Evolutionary conservation across 2,113 vertebrate genomes (phyloP).

Genomic region (Tychaedon coryphoeus): DNA sequence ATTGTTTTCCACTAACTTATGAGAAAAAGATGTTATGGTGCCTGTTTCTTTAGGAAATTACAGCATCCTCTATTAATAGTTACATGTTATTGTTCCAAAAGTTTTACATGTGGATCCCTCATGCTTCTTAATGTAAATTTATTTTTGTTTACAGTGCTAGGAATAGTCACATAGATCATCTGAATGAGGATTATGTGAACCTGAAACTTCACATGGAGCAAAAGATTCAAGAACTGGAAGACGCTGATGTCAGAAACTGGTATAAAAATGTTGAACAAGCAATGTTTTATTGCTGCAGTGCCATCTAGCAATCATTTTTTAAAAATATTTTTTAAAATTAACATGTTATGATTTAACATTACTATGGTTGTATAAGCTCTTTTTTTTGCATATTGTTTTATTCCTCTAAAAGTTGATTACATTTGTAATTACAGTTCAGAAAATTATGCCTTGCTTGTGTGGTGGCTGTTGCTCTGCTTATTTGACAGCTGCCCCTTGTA

Average conservation of each 20-base stretch:
- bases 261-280: neutral
- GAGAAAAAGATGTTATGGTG: neutral
- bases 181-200: conserved; percentile 65
- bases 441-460: neutral
- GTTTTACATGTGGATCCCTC: neutral
- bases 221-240: conserved; percentile 68
- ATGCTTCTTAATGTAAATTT: neutral
- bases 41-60: neutral
- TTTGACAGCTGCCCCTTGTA: neutral
- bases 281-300: neutral
- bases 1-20: neutral
- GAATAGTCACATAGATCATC: conserved; percentile 57
- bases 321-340: neutral
- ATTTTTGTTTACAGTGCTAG: conserved; percentile 54
- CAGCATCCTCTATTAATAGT: neutral
- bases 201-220: conserved; percentile 70
- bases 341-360: neutral
- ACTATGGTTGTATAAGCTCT: neutral
- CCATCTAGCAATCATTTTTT: neutral
- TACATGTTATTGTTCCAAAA: neutral
- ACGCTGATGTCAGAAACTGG: conserved; percentile 78
- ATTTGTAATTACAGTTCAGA: neutral
- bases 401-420: neutral
- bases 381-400: neutral
- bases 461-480: neutral